Evolutionary conservation across 2,797 vertebrate genomes (phyloP).

Genomic region (Hypotaenidia philippensis): DNA sequence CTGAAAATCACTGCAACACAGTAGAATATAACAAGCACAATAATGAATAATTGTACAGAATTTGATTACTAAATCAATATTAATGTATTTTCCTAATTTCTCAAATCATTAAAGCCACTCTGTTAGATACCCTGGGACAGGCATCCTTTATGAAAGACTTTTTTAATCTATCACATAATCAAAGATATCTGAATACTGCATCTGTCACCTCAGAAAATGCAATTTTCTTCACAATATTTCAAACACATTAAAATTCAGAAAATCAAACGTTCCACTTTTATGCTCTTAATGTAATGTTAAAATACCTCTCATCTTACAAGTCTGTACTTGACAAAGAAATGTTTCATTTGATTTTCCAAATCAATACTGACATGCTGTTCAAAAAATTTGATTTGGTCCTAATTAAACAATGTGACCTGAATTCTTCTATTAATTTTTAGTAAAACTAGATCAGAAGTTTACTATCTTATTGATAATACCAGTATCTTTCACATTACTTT

Average conservation of each 20-base stretch:
- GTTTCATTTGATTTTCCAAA: slow-evolving; percentile 87
- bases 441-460: slow-evolving; percentile 20
- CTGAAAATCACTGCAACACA: neutral
- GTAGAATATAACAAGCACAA: slow-evolving; percentile 7
- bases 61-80: slow-evolving; percentile 66
- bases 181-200: slow-evolving; percentile 84
- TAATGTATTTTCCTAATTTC: slow-evolving; percentile 70
- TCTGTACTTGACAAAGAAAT: slow-evolving; percentile 79
- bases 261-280: slow-evolving; percentile 84
- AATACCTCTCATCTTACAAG: slow-evolving; percentile 73
- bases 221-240: slow-evolving; percentile 86
- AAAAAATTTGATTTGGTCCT: slow-evolving; percentile 86
- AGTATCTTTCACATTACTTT: neutral
- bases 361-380: slow-evolving; percentile 85
- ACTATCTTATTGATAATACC: neutral
- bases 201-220: slow-evolving; percentile 83
- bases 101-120: slow-evolving; percentile 86
- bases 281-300: slow-evolving; percentile 76
- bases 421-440: slow-evolving; percentile 65
- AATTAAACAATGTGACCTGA: slow-evolving; percentile 87
- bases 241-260: slow-evolving; percentile 87
- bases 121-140: slow-evolving; percentile 72
- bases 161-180: slow-evolving; percentile 83
- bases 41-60: slow-evolving; percentile 50
- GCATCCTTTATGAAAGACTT: slow-evolving; percentile 79